Base-by-base conservation (phyloP, 2,797 vertebrate genomes). In the Argentina silus region DNA sequence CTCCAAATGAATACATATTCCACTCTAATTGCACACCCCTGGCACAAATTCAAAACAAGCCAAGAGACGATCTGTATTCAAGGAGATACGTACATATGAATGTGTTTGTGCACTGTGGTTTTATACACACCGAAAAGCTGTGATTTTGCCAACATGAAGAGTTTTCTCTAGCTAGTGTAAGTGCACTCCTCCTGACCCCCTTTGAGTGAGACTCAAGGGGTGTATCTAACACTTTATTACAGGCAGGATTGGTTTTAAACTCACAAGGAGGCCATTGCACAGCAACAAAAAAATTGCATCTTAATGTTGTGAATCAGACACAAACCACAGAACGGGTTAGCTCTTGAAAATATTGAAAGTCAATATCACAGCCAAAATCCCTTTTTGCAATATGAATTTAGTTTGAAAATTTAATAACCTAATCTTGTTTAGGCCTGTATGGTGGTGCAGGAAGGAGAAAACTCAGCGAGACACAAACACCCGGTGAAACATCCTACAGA, bases 401-500 rank as follows among this genome's bases (percentile, higher is more conserved):
- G 19, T 36, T 2, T 59, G 67, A 59, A 67, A 65, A 62, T 83
- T 81, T 82, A 77, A 81, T 81, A 81, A 82, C 74, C 74, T 67
- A 62, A 44, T 67, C 53, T 68, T 21, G 53, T 65, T 51, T 11
- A 36, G 62, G 43, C 44, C 42, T 43, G 23, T 43, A 23, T 55
- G 78, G 50, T 73, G 66, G 61, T 70, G 44, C 44, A 10, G 15
- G 71, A n/a, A 74, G n/a, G 44, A 64, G 21, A 59, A 78, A 81
- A 61, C 56, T 0, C 4, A 63, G 17, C 15, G 2, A 60, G 36
- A n/a, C 17, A 68, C 63, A 68, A 27, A 47, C 65, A 57, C 70
- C 10, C 1, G 59, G 9, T 43, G 57, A 77, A 77, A 80, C 74
- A 71, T 82, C 55, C 53, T 43, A 19, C 48, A 67, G 51, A 80